Evolutionary conservation across 2,888 invertebrate genomes (phyloP), one percentile per base, ranked within the genome.

Genomic region (Amiota mariae): DNA sequence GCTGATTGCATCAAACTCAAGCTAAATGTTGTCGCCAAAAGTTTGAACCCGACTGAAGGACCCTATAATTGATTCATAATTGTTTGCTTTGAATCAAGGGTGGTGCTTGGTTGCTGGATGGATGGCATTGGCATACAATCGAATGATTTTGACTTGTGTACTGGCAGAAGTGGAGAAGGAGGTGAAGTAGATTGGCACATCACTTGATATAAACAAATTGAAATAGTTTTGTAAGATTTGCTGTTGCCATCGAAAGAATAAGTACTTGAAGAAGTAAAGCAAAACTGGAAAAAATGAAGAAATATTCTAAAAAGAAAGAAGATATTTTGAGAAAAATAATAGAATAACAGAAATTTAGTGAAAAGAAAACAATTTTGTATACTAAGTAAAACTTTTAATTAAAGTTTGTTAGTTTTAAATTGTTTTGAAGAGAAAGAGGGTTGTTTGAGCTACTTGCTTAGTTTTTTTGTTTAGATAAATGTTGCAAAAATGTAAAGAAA

Each of bases 1-100:
- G 67, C 67, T 68, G 67, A 68, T 68, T 68, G 67, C 49, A 12
- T 10, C 46, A 36, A 36, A 66, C 18, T 66, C n/a, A 20, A 54
- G 51, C 67, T 36, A 36, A 36, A 36, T 36, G 36, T 13, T 13
- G 67, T 54, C 67, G 67, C 51, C 67, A 68, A 54, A 54, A 24
- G 51, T 68, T 24, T 54, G 24, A 36, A 36, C 36, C 46, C 20
- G 47, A 36, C 51, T 51, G 67, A 68, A 66, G 66, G 47, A 66
- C 66, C 66, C 66, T 66, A 48, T 66, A 66, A 68, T 68, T 68
- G 67, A 68, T 51, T 68, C 51, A 68, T 24, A 51, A 68, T 67
- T 67, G 67, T 57, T 36, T 36, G 36, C 36, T 36, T 36, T 36
- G 36, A 6, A 36, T 36, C 36, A 36, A 36, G 36, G 36, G 36